Evolutionary conservation across 2,797 vertebrate genomes (phyloP).

Genomic region (Coreius guichenoti): DNA sequence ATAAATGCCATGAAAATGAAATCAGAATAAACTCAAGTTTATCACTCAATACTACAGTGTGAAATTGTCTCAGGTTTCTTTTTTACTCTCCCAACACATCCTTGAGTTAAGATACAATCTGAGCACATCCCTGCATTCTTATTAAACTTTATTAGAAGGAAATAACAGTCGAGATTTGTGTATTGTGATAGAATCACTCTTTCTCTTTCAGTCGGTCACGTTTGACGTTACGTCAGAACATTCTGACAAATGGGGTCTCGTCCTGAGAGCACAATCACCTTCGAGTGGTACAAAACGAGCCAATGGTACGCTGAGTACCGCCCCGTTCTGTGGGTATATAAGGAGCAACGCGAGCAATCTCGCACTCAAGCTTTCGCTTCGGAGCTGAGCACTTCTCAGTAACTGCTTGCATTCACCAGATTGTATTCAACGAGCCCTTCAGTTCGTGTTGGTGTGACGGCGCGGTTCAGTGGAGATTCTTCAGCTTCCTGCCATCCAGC

Average conservation of each 20-base stretch:
- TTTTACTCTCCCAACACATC: background rate
- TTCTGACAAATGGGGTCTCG: background rate
- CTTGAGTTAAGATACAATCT: background rate
- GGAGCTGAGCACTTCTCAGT: background rate
- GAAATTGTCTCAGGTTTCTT: background rate
- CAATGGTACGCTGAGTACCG: background rate
- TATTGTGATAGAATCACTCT: background rate
- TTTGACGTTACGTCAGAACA: background rate
- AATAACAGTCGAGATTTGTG: background rate
- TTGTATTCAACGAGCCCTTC: too few relatives aligned
- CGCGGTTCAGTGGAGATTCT: too few relatives aligned
- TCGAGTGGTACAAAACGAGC: background rate
- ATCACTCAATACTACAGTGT: background rate
- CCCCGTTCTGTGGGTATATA: background rate
- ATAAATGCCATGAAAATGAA: background rate
- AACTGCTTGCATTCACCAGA: too few relatives aligned
- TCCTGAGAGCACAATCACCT: background rate
- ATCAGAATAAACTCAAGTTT: conserved; percentile 49
- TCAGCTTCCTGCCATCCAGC: too few relatives aligned
- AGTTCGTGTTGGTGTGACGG: too few relatives aligned
- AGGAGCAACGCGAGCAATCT: too few relatives aligned
- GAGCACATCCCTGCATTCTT: background rate
- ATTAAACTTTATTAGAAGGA: background rate
- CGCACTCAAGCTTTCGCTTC: background rate
- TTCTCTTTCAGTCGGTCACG: too few relatives aligned